phyloP scores from a whole-genome alignment of 2,888 invertebrate genomes.

The Junonia oenone region DNA sequence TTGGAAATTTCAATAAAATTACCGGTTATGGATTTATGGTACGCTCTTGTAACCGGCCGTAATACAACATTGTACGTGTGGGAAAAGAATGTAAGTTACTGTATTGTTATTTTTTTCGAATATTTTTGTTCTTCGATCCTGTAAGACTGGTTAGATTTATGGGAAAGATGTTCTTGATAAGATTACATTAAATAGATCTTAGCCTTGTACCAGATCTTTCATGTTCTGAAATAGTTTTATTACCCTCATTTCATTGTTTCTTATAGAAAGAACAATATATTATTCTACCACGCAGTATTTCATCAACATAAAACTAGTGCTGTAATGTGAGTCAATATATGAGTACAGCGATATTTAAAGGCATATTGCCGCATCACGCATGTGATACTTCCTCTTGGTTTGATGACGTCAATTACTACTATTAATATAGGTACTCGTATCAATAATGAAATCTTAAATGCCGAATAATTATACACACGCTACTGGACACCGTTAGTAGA shows the following conservation, averaged over 20 bases:
- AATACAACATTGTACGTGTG: conserved; percentile 24
- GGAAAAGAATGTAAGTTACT: conserved; percentile 21
- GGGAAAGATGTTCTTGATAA: background rate
- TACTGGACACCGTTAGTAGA: background rate
- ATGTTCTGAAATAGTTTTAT: background rate
- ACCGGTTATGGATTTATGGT: conserved; percentile 41
- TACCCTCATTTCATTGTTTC: background rate
- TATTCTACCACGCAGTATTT: background rate
- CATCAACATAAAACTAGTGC: no score
- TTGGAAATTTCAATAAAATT: conserved; percentile 62
- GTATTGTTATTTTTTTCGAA: conserved; percentile 23
- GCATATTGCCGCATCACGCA: no score
- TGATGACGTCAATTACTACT: no score
- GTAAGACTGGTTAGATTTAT: background rate
- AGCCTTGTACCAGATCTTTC: background rate
- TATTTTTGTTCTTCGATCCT: conserved; percentile 4
- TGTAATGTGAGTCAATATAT: no score
- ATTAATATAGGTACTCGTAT: no score
- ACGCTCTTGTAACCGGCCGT: conserved; percentile 21
- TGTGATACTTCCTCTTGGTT: no score
- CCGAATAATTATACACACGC: no score
- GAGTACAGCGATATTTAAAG: no score
- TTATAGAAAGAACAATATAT: background rate
- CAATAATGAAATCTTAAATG: no score
- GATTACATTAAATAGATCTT: background rate